phyloP scores from a whole-genome alignment of 2,797 vertebrate species.

The Ibycter americanus region DNA sequence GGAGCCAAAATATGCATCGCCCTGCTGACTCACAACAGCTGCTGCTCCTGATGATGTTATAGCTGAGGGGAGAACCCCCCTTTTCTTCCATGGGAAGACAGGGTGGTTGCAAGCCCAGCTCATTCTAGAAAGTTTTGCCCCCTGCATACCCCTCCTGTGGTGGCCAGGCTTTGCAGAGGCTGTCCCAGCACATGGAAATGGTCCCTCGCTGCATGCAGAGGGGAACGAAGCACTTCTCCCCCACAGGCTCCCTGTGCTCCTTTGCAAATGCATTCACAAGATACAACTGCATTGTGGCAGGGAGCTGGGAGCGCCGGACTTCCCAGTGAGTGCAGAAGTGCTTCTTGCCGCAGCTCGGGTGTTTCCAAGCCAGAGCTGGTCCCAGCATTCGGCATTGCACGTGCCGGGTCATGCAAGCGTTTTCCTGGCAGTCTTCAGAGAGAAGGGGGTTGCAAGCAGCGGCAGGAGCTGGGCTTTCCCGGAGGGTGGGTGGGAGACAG shows the following conservation, averaged over 20 bases:
- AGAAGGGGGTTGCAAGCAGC: fast-evolving
- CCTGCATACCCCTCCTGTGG: not conserved
- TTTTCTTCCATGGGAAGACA: not conserved
- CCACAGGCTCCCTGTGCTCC: fast-evolving
- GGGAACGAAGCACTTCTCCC: not conserved
- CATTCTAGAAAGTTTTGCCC: not conserved
- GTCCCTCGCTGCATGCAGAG: fast-evolving
- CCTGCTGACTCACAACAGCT: not conserved
- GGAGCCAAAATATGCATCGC: not conserved
- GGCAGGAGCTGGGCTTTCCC: not conserved
- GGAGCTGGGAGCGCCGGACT: fast-evolving
- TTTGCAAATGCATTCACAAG: not conserved
- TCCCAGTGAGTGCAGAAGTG: not conserved
- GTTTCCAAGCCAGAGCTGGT: not conserved
- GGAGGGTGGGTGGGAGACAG: fast-evolving
- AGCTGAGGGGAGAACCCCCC: not conserved
- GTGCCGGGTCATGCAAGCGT: fast-evolving
- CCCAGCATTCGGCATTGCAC: fast-evolving
- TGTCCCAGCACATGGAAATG: not conserved
- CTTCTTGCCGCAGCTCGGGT: not conserved
- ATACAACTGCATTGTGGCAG: not conserved
- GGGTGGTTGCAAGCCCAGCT: not conserved
- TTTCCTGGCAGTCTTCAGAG: not conserved
- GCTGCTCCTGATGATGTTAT: not conserved
- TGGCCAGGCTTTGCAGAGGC: not conserved